Percentiles rank a stretch among this genome's conserved stretches.
Evolutionary conservation across 2,797 vertebrate species (phyloP).

Genomic region (Urocyon cinereoargenteus): DNA sequence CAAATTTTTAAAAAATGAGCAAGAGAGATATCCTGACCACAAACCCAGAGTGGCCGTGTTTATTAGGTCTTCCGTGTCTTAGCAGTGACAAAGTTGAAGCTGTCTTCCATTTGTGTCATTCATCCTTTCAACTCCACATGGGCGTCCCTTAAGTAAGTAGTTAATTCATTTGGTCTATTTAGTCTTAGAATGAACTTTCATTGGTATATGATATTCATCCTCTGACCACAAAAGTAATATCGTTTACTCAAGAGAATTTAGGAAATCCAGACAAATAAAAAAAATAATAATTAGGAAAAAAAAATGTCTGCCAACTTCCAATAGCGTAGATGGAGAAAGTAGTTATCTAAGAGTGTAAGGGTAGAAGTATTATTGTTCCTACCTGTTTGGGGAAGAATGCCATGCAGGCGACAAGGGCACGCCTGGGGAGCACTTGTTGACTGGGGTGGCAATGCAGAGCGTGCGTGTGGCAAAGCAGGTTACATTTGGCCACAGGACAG

Average conservation of each 20-base stretch:
- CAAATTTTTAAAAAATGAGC: background rate
- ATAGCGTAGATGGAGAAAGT: background rate
- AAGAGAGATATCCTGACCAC: background rate
- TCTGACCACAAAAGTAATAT: background rate
- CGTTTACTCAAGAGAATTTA: background rate
- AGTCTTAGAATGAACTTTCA: background rate
- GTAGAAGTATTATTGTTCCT: background rate
- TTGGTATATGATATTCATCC: background rate
- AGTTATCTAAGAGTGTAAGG: background rate
- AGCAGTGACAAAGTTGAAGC: background rate
- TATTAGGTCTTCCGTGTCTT: background rate
- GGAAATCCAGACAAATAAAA: background rate
- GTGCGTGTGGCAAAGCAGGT: accelerated
- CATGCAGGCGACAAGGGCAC: accelerated
- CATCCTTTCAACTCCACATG: background rate
- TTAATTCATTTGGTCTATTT: background rate
- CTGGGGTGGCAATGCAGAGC: background rate
- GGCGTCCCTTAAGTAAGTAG: background rate
- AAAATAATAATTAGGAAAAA: background rate
- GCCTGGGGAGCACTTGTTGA: background rate
- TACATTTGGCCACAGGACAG: background rate
- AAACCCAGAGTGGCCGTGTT: accelerated
- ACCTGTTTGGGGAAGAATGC: background rate
- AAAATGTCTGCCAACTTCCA: background rate
- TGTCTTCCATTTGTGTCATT: background rate